A percentile compares a stretch with the other conserved stretches of the same genome.
These are phyloP conservation scores for Drosophila willistoni DNA, from an alignment of 1,140 invertebrate species.

Conservation along the genomic window DNA sequence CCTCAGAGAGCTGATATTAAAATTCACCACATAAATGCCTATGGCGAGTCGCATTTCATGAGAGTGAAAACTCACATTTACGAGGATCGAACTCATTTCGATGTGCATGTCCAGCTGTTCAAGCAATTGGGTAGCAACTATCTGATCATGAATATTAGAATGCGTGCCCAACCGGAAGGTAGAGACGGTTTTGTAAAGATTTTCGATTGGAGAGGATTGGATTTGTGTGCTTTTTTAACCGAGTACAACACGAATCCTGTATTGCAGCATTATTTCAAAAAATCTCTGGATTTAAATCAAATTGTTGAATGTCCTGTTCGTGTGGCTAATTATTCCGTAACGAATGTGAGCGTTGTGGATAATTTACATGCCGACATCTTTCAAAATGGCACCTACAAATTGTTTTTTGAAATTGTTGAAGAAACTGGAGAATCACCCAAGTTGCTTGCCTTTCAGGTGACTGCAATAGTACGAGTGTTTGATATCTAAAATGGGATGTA, in stretches of 20 bases:
- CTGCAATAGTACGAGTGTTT: constrained; percentile 3
- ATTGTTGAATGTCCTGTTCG: constrained; percentile 35
- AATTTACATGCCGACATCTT: constrained; percentile 31
- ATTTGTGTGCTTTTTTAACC: constrained; percentile 44
- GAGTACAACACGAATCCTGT: constrained; percentile 32
- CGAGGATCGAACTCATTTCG: constrained; percentile 36
- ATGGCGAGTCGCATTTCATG: constrained; percentile 36
- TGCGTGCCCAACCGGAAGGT: constrained; percentile 16
- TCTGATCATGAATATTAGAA: constrained; percentile 41
- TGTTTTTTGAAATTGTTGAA: constrained; percentile 48
- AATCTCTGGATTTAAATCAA: constrained; percentile 17
- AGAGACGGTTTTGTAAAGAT: neutral
- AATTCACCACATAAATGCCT: constrained; percentile 31
- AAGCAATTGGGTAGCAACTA: constrained; percentile 41
- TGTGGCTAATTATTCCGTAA: constrained; percentile 34
- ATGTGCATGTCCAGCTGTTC: constrained; percentile 26
- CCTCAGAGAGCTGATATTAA: constrained; percentile 11
- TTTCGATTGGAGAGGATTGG: constrained; percentile 25
- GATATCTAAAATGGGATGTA: constrained; percentile 1
- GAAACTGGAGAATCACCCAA: constrained; percentile 46
- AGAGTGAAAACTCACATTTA: constrained; percentile 19
- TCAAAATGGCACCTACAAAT: constrained; percentile 50
- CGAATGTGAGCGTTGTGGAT: constrained; percentile 13
- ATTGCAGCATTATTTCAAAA: constrained; percentile 29
- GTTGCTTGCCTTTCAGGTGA: constrained; percentile 44